These are phyloP conservation scores for Gymnopithys bicolor DNA, from an alignment of 2,797 vertebrate species.

Conservation along the genomic window DNA sequence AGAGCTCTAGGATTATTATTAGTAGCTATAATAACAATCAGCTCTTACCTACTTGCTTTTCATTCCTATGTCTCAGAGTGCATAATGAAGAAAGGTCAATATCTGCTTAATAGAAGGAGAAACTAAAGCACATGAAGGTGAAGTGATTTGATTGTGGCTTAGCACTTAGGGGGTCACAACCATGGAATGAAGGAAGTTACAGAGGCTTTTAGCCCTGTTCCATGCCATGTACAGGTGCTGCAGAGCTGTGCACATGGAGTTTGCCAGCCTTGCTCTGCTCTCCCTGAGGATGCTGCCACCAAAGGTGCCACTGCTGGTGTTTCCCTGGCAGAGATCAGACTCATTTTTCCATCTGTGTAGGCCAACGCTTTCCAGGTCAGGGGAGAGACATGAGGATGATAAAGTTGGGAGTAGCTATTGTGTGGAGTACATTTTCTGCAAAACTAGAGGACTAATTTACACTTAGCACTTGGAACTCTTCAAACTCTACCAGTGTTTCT, in stretches of 20 bases:
- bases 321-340: not conserved
- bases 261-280: not conserved
- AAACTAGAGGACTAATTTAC: not conserved
- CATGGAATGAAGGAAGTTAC: not conserved
- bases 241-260: not conserved
- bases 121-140: not conserved
- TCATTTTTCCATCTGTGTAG: not conserved
- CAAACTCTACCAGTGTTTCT: not conserved
- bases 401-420: not conserved
- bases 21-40: slow-evolving; percentile 11
- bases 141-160: not conserved
- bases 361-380: not conserved
- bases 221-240: not conserved
- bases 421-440: not conserved
- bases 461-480: not conserved
- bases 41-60: not conserved
- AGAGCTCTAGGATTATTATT: slow-evolving; percentile 44
- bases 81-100: not conserved
- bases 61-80: not conserved
- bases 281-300: not conserved
- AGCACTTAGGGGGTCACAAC: not conserved
- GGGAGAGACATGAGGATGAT: not conserved
- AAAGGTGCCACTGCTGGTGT: not conserved
- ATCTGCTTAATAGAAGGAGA: not conserved
- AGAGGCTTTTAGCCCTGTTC: not conserved